Base-by-base conservation (phyloP, 2,797 vertebrate species). In the Clarias platycephalus region DNA sequence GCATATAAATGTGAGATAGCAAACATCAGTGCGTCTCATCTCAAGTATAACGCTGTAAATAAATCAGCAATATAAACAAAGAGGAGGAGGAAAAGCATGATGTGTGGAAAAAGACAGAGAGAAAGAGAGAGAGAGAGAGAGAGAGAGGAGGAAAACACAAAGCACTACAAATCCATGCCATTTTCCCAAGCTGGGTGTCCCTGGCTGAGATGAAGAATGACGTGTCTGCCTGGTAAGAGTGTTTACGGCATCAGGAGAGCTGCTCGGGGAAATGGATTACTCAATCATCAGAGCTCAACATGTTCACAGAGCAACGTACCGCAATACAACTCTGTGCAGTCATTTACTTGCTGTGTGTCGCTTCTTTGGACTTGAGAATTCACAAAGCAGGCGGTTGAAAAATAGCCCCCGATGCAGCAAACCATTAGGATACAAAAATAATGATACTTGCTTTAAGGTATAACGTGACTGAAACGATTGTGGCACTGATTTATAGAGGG, bases 241-340 rank as follows among this genome's bases (percentile, higher is more conserved):
- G 93, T 95, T 96, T 94, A 94, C 89, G 92, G 92, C 91, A 90
- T 95, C 92, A 94, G 91, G 92, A 95, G 75, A 80, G 76, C 68
- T 74, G 76, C 75, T 66, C 91, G 90, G 94, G 91, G 93, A 95
- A 97, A 96, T 95, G 91, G 96, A 96, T 96, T 94, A 95, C 91
- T 93, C 85, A 92, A 94, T 95, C 93, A 94, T 86, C 90, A 31
- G 37, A 84, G 89, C 93, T 89, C 88, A 91, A 88, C 84, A 89
- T 91, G 90, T 89, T 85, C 78, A 90, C 90, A 87, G 86, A 88
- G 88, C 90, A 93, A 90, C 90, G 91, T 92, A 92, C 90, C 92
- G 91, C 92, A 91, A 91, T 92, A 92, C 94, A 90, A 90, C 93
- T 90, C 92, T 91, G 83, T 91, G 89, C 93, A 95, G 92, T 94